Evolutionary conservation across 1,140 invertebrate genomes (phyloP).

Genomic region (Drosophila eugracilis): DNA sequence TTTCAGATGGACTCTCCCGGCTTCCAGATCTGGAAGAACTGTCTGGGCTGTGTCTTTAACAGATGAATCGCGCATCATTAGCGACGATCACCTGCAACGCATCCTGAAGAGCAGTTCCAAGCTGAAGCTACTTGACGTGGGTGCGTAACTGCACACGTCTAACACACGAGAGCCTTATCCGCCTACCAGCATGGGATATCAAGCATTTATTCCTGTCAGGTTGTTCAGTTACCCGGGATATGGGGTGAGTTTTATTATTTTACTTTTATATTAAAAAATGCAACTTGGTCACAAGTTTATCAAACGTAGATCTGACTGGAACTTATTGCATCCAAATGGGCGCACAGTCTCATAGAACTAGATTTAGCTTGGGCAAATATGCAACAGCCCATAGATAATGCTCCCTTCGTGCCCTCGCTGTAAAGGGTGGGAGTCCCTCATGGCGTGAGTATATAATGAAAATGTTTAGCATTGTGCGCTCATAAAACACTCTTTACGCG

Average conservation of each 20-base stretch:
- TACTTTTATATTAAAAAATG: not conserved
- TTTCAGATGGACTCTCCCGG: conserved; percentile 90
- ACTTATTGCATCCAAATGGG: conserved; percentile 93
- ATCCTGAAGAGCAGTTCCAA: conserved; percentile 91
- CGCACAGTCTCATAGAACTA: conserved; percentile 91
- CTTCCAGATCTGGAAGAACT: conserved; percentile 92
- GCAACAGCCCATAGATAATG: conserved; percentile 89
- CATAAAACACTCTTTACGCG: conserved; percentile 1
- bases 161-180: conserved; percentile 91
- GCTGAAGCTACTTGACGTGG: conserved; percentile 90
- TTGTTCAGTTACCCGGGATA: conserved; percentile 83
- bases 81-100: conserved; percentile 90
- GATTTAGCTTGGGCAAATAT: conserved; percentile 93
- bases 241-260: conserved; percentile 66
- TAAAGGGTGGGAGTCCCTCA: conserved; percentile 88
- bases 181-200: conserved; percentile 93
- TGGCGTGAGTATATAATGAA: conserved; percentile 86
- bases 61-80: conserved; percentile 88
- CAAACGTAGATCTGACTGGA: conserved; percentile 88
- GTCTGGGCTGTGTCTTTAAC: conserved; percentile 89
- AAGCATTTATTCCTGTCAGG: conserved; percentile 92
- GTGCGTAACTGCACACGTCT: conserved; percentile 91
- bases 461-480: conserved; percentile 12
- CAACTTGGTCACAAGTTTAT: not conserved
- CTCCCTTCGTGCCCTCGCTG: conserved; percentile 90